A percentile compares a stretch with the other conserved stretches of the same genome.
phyloP scores from a whole-genome alignment of 2,113 vertebrate species.

The Sterna hirundo region DNA sequence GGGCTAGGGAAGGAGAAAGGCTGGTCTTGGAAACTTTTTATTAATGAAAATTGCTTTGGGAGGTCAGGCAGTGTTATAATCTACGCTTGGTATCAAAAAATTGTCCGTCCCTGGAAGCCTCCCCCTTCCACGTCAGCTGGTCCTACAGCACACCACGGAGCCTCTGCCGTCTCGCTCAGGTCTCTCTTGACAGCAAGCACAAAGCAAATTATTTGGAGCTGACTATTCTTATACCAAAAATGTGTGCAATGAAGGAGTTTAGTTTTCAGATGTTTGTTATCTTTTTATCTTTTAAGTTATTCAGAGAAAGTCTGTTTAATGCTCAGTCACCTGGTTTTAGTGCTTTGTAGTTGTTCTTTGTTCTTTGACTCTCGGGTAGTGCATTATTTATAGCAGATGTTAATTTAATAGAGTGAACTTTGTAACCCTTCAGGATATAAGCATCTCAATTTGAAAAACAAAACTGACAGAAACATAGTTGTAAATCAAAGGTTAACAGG shows the following conservation, averaged over 20 bases:
- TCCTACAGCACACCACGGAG: background rate
- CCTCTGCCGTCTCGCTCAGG: fast-evolving
- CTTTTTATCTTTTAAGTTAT: background rate
- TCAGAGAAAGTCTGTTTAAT: background rate
- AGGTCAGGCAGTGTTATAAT: background rate
- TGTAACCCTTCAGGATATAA: background rate
- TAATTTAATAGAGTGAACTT: conserved; percentile 43
- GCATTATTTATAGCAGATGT: conserved; percentile 21
- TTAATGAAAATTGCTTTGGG: background rate
- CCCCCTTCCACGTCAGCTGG: background rate
- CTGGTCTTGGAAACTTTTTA: background rate
- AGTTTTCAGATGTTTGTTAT: background rate
- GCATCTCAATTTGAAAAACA: conserved; percentile 19
- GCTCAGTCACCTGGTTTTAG: background rate
- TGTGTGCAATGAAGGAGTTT: background rate
- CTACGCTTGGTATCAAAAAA: background rate
- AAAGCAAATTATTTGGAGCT: background rate
- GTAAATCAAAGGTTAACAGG: conserved; percentile 52
- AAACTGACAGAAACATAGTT: background rate
- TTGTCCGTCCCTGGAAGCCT: background rate
- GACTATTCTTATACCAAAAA: background rate
- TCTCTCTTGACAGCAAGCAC: background rate
- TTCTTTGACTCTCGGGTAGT: background rate
- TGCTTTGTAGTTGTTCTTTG: background rate
- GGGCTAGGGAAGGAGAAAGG: background rate